Conservation (phyloP, 2,113 vertebrate genomes). For the Oryctolagus cuniculus region mOryCun1.1 NC_091442.1:119739001-119739500, state of each 20-base stretch:
- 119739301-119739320: background rate
- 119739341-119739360: background rate
- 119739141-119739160: background rate
- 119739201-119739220: background rate
- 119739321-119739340: too few species aligned
- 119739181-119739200: too few species aligned
- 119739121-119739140: background rate
- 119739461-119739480: background rate
- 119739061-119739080: background rate
- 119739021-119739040: background rate
- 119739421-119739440: fast-evolving
- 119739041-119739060: fast-evolving
- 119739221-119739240: fast-evolving
- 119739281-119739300: background rate
- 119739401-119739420: too few species aligned
- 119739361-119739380: background rate
- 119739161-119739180: fast-evolving
- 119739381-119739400: background rate
- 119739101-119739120: background rate
- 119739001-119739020: background rate
- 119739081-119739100: fast-evolving
- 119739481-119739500: constrained; percentile 37
- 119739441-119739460: background rate
- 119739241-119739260: background rate
- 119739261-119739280: fast-evolving